phyloP scores from a whole-genome alignment of 2,113 vertebrate species.

The Varanus salvator region DNA sequence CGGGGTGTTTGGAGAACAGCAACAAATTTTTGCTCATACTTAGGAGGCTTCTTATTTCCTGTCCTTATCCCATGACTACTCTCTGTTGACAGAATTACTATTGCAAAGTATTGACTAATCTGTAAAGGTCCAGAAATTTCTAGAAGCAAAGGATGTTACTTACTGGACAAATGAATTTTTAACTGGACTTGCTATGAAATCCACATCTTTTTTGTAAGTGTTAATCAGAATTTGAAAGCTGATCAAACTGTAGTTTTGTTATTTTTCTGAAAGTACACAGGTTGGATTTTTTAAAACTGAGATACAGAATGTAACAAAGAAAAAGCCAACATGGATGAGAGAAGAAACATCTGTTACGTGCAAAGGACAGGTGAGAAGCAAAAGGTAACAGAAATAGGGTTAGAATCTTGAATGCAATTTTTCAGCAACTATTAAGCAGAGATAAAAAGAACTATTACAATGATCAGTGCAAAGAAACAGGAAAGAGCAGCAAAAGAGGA shows the following conservation, averaged over 20 bases:
- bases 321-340: no score
- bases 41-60: not conserved
- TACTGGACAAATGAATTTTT: not conserved
- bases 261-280: not conserved
- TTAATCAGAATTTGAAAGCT: not conserved
- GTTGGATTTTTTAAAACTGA: not conserved
- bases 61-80: not conserved
- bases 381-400: no score
- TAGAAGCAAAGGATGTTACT: not conserved
- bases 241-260: not conserved
- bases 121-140: not conserved
- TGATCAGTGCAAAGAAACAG: no score
- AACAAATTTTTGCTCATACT: not conserved
- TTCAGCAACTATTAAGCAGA: no score
- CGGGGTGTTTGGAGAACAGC: not conserved
- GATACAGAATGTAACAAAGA: not conserved
- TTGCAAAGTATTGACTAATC: not conserved
- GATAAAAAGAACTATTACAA: no score
- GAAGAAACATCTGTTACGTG: no score
- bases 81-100: not conserved
- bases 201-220: not conserved
- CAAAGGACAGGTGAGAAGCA: no score
- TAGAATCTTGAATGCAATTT: no score
- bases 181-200: not conserved
- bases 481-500: no score